phyloP scores from a whole-genome alignment of 2,888 invertebrate genomes.

The Muschampia plurimacula region DNA sequence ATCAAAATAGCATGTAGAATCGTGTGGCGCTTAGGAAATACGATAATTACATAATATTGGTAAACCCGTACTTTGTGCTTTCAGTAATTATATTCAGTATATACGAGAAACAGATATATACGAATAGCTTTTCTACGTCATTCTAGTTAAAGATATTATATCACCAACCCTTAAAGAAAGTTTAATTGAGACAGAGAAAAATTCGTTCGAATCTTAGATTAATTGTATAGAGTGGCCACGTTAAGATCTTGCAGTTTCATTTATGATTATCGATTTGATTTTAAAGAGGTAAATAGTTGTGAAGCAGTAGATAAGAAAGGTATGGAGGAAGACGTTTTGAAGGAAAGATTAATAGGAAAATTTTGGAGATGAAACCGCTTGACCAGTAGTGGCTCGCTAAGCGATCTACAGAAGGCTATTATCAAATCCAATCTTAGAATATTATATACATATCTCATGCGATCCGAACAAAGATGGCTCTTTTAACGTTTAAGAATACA shows the following conservation, averaged over 20 bases:
- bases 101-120: slow-evolving; percentile 57
- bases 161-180: slow-evolving; percentile 64
- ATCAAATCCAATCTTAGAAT: slow-evolving; percentile 75
- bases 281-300: slow-evolving; percentile 26
- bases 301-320: slow-evolving; percentile 40
- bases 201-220: slow-evolving; percentile 61
- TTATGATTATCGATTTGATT: slow-evolving; percentile 7
- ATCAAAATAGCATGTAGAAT: slow-evolving; percentile 59
- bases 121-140: slow-evolving; percentile 55
- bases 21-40: slow-evolving; percentile 60
- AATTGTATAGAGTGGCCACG: slow-evolving; percentile 72
- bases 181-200: slow-evolving; percentile 61
- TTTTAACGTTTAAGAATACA: slow-evolving; percentile 65
- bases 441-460: slow-evolving; percentile 62
- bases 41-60: slow-evolving; percentile 55
- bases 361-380: slow-evolving; percentile 52
- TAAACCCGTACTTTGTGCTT: slow-evolving; percentile 74
- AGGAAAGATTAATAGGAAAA: slow-evolving; percentile 34
- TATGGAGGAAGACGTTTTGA: slow-evolving; percentile 40
- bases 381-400: slow-evolving; percentile 68
- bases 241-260: slow-evolving; percentile 60
- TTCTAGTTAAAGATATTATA: slow-evolving; percentile 58
- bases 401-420: slow-evolving; percentile 80
- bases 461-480: slow-evolving; percentile 61
- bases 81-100: slow-evolving; percentile 52